Percentiles rank a stretch among this genome's conserved stretches.
Evolutionary conservation across 2,888 invertebrate genomes (phyloP).

Genomic region (Drosophila mayaguana): DNA sequence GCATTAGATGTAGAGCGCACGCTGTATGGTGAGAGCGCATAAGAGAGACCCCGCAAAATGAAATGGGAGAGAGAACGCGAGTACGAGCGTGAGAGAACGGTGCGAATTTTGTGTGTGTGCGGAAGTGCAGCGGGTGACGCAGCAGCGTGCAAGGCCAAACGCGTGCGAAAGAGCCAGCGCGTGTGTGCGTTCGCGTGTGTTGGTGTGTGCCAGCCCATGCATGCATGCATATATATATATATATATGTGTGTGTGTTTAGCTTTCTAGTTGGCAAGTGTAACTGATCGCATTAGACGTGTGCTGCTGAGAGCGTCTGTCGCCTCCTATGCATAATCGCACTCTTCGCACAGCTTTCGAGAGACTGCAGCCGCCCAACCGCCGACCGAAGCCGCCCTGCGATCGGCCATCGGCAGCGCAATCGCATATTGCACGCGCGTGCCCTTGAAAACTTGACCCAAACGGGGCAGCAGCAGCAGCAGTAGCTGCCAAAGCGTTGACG

Average conservation of each 20-base stretch:
- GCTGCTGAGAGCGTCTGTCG: conserved; percentile 31
- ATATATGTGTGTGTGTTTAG: conserved; percentile 22
- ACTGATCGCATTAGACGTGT: conserved; percentile 67
- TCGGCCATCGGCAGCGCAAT: conserved; percentile 36
- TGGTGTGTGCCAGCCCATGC: conserved; percentile 1
- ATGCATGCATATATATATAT: conserved; percentile 3
- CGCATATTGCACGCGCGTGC: conserved; percentile 68
- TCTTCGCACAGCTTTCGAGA: conserved; percentile 20
- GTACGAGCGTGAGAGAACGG: conserved; percentile 13
- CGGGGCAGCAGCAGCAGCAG: conserved; percentile 31
- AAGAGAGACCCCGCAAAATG: background rate
- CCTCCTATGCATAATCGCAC: conserved; percentile 33
- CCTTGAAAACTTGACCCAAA: conserved; percentile 77
- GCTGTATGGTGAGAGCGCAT: conserved; percentile 10
- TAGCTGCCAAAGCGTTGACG: conserved; percentile 59
- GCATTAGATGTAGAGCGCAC: conserved; percentile 62
- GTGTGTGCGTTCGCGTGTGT: conserved; percentile 28
- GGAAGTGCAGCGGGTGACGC: conserved; percentile 72
- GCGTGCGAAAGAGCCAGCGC: conserved; percentile 63
- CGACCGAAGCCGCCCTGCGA: conserved; percentile 5
- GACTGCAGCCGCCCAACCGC: conserved; percentile 15
- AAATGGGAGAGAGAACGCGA: conserved; percentile 9
- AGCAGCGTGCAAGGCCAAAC: conserved; percentile 67
- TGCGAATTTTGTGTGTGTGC: conserved; percentile 53
- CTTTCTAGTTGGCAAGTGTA: conserved; percentile 56